A percentile compares a stretch with the other conserved stretches of the same genome.
These are phyloP conservation scores for Ochropacha duplaris DNA, from an alignment of 2,888 invertebrate genomes.

Conservation along the genomic window DNA sequence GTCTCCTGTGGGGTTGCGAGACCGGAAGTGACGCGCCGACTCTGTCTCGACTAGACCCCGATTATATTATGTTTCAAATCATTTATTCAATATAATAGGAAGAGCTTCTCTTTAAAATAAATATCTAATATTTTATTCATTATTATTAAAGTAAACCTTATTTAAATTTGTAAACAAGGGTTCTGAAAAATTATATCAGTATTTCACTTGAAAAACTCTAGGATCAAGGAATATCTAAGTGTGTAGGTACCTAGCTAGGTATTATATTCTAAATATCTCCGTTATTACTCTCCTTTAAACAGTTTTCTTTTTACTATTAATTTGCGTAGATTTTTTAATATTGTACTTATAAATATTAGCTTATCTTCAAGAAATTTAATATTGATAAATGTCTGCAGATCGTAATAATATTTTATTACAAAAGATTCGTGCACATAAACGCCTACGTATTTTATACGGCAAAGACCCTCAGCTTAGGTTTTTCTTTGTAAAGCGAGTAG, in stretches of 20 bases:
- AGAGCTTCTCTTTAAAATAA: no score
- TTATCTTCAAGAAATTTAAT: no score
- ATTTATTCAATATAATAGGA: constrained; percentile 17
- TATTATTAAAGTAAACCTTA: no score
- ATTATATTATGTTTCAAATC: constrained; percentile 41
- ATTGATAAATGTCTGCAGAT: not conserved
- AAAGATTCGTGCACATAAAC: constrained; percentile 24
- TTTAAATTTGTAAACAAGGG: no score
- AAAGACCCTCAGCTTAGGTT: constrained; percentile 26
- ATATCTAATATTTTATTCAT: no score
- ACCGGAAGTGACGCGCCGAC: constrained; percentile 48
- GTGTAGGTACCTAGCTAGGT: no score
- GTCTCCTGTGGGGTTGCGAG: constrained; percentile 39
- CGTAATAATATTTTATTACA: constrained; percentile 7
- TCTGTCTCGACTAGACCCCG: constrained; percentile 43
- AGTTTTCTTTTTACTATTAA: not conserved
- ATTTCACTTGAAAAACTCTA: no score
- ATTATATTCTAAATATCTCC: no score
- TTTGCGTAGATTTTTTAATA: not conserved
- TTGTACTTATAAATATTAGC: not conserved
- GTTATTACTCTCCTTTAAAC: not conserved
- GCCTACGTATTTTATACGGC: constrained; percentile 33
- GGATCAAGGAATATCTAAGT: no score
- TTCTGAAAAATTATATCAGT: no score
- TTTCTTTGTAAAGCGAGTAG: constrained; percentile 39